These are phyloP conservation scores for Xyrichtys novacula DNA, from an alignment of 2,797 vertebrate genomes.

Conservation along the genomic window DNA sequence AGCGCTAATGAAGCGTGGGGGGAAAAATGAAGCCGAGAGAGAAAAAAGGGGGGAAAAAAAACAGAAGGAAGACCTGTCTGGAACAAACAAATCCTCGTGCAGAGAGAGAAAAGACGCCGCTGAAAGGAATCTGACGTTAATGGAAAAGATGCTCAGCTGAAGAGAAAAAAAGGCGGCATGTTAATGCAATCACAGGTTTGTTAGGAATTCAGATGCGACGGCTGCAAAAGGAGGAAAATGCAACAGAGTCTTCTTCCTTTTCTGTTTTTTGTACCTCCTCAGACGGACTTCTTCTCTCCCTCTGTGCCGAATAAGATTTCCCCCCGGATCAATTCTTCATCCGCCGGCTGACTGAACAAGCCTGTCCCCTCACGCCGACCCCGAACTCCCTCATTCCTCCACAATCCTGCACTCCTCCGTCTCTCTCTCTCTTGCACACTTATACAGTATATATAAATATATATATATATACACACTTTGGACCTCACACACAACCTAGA, in stretches of 20 bases:
- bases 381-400: conserved; percentile 81
- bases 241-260: conserved; percentile 40
- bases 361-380: conserved; percentile 74
- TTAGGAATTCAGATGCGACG: conserved; percentile 56
- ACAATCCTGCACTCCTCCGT: conserved; percentile 60
- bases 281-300: conserved; percentile 50
- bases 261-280: conserved; percentile 20
- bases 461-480: conserved; percentile 33
- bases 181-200: conserved; percentile 70
- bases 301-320: conserved; percentile 55
- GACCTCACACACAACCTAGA: conserved; percentile 74
- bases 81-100: conserved; percentile 57
- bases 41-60: conserved; percentile 15
- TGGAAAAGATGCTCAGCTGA: conserved; percentile 35
- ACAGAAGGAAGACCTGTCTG: conserved; percentile 47
- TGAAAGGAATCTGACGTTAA: conserved; percentile 48
- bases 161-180: conserved; percentile 39
- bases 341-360: conserved; percentile 71
- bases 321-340: conserved; percentile 74
- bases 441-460: conserved; percentile 7
- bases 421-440: conserved; percentile 38
- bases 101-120: conserved; percentile 34
- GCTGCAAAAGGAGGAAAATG: conserved; percentile 41
- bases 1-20: conserved; percentile 58
- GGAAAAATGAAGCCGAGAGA: conserved; percentile 20